Percentiles rank a stretch among this genome's conserved stretches.
Conservation (phyloP, 2,888 invertebrate species). For the Xylota sylvarum region DNA sequence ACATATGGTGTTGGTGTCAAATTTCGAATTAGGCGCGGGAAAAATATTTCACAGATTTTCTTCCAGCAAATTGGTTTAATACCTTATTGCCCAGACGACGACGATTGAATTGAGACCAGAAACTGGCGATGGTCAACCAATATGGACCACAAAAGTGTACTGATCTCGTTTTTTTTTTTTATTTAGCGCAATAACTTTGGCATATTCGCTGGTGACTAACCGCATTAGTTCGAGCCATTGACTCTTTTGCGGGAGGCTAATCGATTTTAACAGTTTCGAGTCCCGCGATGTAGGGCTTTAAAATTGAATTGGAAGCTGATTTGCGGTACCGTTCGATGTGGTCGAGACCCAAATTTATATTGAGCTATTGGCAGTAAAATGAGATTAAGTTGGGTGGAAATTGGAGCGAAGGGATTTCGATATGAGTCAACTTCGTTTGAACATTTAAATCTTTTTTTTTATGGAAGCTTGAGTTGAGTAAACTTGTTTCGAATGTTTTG, state of each 20-base stretch:
- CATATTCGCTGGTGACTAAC: constrained; percentile 43
- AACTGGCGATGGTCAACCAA: constrained; percentile 36
- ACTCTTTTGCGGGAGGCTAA: constrained; percentile 56
- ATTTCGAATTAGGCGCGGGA: constrained; percentile 63
- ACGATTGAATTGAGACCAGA: constrained; percentile 26
- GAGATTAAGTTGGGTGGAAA: constrained; percentile 3
- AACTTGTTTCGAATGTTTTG: no score
- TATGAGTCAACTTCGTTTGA: not conserved
- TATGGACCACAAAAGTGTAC: constrained; percentile 56
- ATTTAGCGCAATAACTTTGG: constrained; percentile 37
- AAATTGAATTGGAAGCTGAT: constrained; percentile 15
- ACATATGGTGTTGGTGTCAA: constrained; percentile 32
- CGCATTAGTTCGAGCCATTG: constrained; percentile 61
- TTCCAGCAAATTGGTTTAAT: constrained; percentile 47
- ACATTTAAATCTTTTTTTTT: no score
- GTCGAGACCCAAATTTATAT: constrained; percentile 29
- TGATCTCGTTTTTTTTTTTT: constrained; percentile 50
- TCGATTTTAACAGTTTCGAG: constrained; percentile 71
- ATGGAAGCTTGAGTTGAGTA: no score
- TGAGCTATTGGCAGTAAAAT: constrained; percentile 25
- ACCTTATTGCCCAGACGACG: constrained; percentile 12
- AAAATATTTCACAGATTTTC: constrained; percentile 55
- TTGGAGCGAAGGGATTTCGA: not conserved
- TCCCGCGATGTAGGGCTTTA: constrained; percentile 35
- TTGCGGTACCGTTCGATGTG: constrained; percentile 20